Percentiles rank a stretch among this genome's conserved stretches.
These are phyloP conservation scores for Eptatretus atami DNA, from an alignment of 2,797 vertebrate species.

Conservation along the genomic window DNA sequence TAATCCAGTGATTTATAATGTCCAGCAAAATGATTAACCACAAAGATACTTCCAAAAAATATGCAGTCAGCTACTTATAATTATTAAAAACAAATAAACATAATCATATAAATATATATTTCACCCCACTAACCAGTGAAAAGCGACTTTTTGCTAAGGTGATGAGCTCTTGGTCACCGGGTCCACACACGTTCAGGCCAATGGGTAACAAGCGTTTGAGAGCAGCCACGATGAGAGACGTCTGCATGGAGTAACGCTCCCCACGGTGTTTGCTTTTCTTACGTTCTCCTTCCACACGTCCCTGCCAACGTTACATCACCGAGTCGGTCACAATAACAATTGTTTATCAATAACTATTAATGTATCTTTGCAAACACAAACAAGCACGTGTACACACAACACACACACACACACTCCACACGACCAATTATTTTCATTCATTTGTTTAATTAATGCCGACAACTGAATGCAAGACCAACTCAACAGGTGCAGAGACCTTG, in stretches of 20 bases:
- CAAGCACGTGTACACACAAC: too few species aligned
- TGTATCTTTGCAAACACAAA: too few species aligned
- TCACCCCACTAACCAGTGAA: slow-evolving; percentile 28
- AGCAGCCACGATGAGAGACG: slow-evolving; percentile 74
- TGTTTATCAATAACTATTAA: too few species aligned
- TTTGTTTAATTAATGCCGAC: too few species aligned
- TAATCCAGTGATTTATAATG: slow-evolving; percentile 8
- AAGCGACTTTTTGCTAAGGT: slow-evolving; percentile 63
- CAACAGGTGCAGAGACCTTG: slow-evolving; percentile 30
- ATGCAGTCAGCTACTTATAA: background rate
- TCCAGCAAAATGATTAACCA: background rate
- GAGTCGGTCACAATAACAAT: too few species aligned
- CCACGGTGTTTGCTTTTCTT: slow-evolving; percentile 73
- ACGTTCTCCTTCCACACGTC: slow-evolving; percentile 82
- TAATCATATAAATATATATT: background rate
- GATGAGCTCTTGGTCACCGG: slow-evolving; percentile 89
- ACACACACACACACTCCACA: too few species aligned
- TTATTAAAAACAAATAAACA: slow-evolving; percentile 7
- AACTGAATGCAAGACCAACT: too few species aligned
- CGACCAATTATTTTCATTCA: too few species aligned
- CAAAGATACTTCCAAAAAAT: background rate
- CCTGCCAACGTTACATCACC: slow-evolving; percentile 23
- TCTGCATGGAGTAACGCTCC: slow-evolving; percentile 86
- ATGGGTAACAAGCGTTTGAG: slow-evolving; percentile 99
- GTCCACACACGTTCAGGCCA: slow-evolving; percentile 90